Evolutionary conservation across 2,888 invertebrate species (phyloP), one percentile per base, ranked within the genome.

Genomic region (Sepioteuthis lessoniana): DNA sequence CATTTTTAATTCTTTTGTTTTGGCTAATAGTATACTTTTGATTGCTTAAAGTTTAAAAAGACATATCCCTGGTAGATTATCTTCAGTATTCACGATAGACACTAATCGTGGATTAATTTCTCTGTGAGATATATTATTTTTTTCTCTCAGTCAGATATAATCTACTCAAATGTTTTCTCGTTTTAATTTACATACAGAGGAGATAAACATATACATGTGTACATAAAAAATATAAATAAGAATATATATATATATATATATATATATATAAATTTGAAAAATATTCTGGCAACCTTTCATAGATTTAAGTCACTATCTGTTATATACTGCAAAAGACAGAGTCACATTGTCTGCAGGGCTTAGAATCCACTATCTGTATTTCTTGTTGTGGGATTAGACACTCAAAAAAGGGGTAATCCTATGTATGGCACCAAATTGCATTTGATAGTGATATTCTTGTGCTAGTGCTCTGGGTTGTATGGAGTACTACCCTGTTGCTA

Each of bases 1-100:
- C 76, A 60, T 76, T 76, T n/a, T n/a, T 76, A 76, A 76, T 76
- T 76, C 76, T n/a, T n/a, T 76, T 76, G 76, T 76, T 76, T 76
- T 76, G n/a, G 76, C 76, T 35, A 76, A 35, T 16, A n/a, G 76
- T 21, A 76, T n/a, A 16, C 76, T n/a, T 76, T 76, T 76, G 76
- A 76, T 76, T 76, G 76, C n/a, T 13, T n/a, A 76, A n/a, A 76
- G 76, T 76, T 76, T 76, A 35, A 76, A n/a, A 76, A n/a, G 55
- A 76, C 76, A 35, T 13, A 76, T n/a, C 76, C 13, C 1, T n/a
- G 13, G n/a, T 35, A 10, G n/a, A 16, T 76, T n/a, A 76, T 76
- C 76, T 76, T 35, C n/a, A 35, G 76, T 35, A 4, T 16, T n/a
- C 76, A 76, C 76, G n/a, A 76, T 16, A 76, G 1, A 8, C 21